These are phyloP conservation scores for Charanyca ferruginea DNA, from an alignment of 2,888 invertebrate species.

Conservation along the genomic window DNA sequence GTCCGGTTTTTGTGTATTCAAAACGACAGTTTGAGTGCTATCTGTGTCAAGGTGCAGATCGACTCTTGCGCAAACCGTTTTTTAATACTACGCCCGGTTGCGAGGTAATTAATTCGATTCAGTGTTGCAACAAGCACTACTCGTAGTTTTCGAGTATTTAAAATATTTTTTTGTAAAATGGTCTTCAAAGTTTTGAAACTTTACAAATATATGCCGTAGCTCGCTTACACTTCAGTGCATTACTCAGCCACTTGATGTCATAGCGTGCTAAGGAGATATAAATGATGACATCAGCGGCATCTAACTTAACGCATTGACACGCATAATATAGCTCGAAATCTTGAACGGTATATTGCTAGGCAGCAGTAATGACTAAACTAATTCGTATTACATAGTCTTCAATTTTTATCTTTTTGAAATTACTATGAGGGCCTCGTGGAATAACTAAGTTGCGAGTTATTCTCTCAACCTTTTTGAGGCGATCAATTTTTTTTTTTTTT, in stretches of 20 bases:
- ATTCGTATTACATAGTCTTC: constrained; percentile 1
- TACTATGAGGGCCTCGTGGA: constrained; percentile 4
- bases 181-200: constrained; percentile 57
- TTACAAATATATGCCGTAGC: constrained; percentile 21
- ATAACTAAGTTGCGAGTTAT: neutral
- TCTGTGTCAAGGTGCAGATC: constrained; percentile 91
- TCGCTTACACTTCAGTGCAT: constrained; percentile 30
- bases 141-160: constrained; percentile 82
- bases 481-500: no score
- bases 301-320: constrained; percentile 43
- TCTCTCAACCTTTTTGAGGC: no score
- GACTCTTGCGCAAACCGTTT: constrained; percentile 89
- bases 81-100: constrained; percentile 89
- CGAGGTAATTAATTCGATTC: constrained; percentile 91
- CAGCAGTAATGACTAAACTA: constrained; percentile 20
- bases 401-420: constrained; percentile 21
- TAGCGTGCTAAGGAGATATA: constrained; percentile 47
- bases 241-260: constrained; percentile 60
- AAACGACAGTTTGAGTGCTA: constrained; percentile 89
- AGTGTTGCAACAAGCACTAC: constrained; percentile 88
- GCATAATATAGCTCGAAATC: constrained; percentile 32
- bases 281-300: constrained; percentile 60
- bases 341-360: constrained; percentile 25
- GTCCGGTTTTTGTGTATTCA: constrained; percentile 91
- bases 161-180: constrained; percentile 64